Conservation (phyloP, 1,140 invertebrate species). For the Trichoplusia ni region DNA sequence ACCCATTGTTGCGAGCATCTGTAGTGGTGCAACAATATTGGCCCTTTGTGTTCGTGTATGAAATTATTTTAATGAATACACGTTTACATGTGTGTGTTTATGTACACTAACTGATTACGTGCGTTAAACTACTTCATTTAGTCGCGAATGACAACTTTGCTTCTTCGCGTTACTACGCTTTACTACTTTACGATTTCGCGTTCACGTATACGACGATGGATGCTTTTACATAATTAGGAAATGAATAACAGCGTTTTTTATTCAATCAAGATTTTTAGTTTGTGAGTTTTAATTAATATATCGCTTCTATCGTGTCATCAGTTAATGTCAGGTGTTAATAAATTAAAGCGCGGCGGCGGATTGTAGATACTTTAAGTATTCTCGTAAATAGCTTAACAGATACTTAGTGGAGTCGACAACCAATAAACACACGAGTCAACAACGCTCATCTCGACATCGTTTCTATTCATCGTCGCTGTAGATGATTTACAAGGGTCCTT, state of each 20-base stretch:
- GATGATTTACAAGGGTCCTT: constrained; percentile 81
- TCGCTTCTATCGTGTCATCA: not conserved
- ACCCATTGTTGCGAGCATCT: constrained; percentile 71
- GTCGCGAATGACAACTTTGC: too few species aligned
- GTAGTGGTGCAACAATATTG: constrained; percentile 72
- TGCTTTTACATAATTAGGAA: too few species aligned
- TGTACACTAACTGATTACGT: constrained; percentile 23
- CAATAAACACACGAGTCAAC: constrained; percentile 77
- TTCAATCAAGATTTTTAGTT: too few species aligned
- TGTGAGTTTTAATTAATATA: not conserved
- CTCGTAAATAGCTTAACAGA: constrained; percentile 70
- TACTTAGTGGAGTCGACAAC: constrained; percentile 72
- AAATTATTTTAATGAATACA: constrained; percentile 59
- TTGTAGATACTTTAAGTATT: constrained; percentile 33
- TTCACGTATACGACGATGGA: too few species aligned
- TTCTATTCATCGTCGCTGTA: constrained; percentile 71
- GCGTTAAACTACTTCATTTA: not conserved
- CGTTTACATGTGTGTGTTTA: constrained; percentile 22
- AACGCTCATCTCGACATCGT: constrained; percentile 63
- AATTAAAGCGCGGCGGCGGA: not conserved
- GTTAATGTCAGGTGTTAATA: not conserved
- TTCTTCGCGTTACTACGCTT: too few species aligned
- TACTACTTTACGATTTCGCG: too few species aligned
- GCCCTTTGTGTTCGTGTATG: constrained; percentile 46
- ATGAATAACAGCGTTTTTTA: too few species aligned